Evolutionary conservation across 2,888 invertebrate genomes (phyloP), one percentile per base, ranked within the genome.

Genomic region (Drosophila pseudotakahashii): DNA sequence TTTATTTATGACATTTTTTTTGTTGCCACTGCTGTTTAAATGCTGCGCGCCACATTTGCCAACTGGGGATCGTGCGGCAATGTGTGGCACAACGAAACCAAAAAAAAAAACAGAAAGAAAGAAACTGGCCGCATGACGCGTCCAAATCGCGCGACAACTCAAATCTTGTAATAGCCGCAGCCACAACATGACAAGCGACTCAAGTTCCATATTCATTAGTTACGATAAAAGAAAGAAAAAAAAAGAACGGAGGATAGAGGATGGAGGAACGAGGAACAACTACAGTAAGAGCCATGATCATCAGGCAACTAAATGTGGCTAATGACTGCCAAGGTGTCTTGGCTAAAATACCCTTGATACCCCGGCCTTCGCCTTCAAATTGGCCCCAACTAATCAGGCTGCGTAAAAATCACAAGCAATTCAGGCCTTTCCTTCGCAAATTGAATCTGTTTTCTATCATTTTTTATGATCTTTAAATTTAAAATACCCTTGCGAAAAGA

Each of bases 191-290:
- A 57, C 88, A 79, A 69, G 74, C 54, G 89, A 85, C 89, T 79
- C 90, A 89, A 90, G 89, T 89, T 89, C 90, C 90, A 90, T 90
- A 91, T 90, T 90, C 88, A 90, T 90, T 91, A 88, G 84, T 81
- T 76, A 66, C 74, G 78, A 73, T 59, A 76, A 61, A 68, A 42
- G 42, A 54, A 69, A 52, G 52, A 63, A 47, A 44, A 63, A 47
- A 44, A 54, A 10, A 50, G 7, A 26, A 26, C 26, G 26, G 26
- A 26, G 19, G 19, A 19, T 19, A 19, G 19, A 19, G 19, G 19
- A 2, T 4, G 0, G n/a, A 34, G 23, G 42, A 42, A 67, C 66
- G 57, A 68, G 10, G 44, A 62, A 48, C 61, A 79, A 36, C 42
- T 34, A 53, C 58, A 54, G 42, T 42, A 68, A 75, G 34, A 76